Evolutionary conservation across 1,140 invertebrate species (phyloP), one percentile per base, ranked within the genome.

Genomic region (Trichomalopsis sarcophagae): DNA sequence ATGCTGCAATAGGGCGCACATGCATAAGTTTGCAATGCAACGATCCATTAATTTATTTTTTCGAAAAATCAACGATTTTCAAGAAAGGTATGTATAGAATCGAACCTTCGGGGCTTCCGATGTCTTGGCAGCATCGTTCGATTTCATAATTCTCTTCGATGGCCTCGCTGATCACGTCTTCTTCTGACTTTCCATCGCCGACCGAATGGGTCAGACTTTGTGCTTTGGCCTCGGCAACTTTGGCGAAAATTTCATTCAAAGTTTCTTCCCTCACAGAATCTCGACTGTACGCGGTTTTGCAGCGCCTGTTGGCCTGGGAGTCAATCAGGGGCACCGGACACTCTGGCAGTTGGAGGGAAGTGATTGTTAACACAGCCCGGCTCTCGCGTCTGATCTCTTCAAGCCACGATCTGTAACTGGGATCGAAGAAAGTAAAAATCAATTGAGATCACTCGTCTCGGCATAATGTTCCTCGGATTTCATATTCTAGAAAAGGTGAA

Each of bases 301-400:
- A 88, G 7, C 89, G 89, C 2, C 88, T 87, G 73, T 87, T 91
- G 9, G 89, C 88, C 82, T 90, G 91, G 0, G 89, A 91, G 2
- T 92, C 90, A 82, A 92, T 91, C 75, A 92, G 68, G 13, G 91
- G 91, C 44, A 92, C 88, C 33, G 91, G 88, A 44, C 87, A 91
- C n/a, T 92, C 91, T 21, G 91, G 91, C 40, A 92, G 87, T 47
- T 92, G 88, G 75, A 92, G 77, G 0, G 91, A 92, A 30, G 91
- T 90, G 81, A 92, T 90, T 76, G 91, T 92, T 62, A 92, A 86
- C 81, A 91, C 90, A 9, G 91, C 89, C 13, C 90, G 90, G 27
- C 85, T 89, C 44, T 92, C 90, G 9, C 89, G 90, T 55, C 88
- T 88, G 9, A 91, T 86, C 66, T 87, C 86, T 21, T 92, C 87